These are phyloP conservation scores for Heliconius himera DNA, from an alignment of 1,140 invertebrate species.

Conservation along the genomic window DNA sequence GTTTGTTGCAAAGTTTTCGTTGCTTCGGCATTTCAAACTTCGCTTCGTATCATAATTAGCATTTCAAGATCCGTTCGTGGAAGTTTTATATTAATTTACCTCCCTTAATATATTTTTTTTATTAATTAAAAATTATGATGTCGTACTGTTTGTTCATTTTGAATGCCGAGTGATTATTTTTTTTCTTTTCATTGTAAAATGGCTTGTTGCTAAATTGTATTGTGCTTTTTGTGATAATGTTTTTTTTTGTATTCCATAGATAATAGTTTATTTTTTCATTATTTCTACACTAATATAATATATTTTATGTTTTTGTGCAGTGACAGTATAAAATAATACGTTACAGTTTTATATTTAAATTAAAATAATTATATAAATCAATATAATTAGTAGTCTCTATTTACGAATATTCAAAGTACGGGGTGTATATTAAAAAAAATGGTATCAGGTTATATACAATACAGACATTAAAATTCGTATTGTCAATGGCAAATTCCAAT, in stretches of 20 bases:
- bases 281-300: too few relatives aligned
- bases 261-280: too few relatives aligned
- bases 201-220: background rate
- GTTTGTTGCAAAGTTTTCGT: constrained; percentile 32
- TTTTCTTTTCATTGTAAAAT: background rate
- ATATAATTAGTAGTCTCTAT: too few relatives aligned
- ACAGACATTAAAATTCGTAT: background rate
- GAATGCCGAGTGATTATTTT: background rate
- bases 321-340: too few relatives aligned
- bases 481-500: background rate
- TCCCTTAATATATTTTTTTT: background rate
- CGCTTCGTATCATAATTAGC: constrained; percentile 25
- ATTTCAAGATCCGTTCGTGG: constrained; percentile 29
- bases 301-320: too few relatives aligned
- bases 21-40: constrained; percentile 25
- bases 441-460: background rate
- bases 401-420: too few relatives aligned
- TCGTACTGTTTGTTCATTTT: background rate
- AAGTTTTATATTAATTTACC: constrained; percentile 1
- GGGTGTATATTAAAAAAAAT: background rate
- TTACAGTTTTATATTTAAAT: too few relatives aligned
- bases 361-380: too few relatives aligned
- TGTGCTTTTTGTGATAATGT: too few relatives aligned
- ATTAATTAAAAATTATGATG: background rate
- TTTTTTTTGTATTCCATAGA: too few relatives aligned